phyloP scores from a whole-genome alignment of 2,797 vertebrate genomes.

The Cryptoprocta ferox region DNA sequence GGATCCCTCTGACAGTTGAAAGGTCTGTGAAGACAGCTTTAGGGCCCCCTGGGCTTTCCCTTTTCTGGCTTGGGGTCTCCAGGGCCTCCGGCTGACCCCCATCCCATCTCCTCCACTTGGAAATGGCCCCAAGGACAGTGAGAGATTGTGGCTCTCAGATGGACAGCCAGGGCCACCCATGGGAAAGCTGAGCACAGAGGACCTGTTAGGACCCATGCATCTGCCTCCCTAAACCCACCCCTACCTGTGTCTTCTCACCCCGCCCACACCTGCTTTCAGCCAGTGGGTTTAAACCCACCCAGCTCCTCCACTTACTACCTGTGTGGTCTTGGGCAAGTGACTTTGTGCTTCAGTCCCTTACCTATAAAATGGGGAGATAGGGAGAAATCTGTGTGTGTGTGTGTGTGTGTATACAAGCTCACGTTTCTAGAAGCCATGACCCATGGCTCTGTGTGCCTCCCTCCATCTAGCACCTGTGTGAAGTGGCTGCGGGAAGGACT shows the following conservation, averaged over 20 bases:
- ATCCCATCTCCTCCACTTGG: neutral
- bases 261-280: neutral
- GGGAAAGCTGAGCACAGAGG: neutral
- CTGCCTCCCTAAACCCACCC: neutral
- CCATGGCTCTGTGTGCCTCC: accelerated
- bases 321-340: neutral
- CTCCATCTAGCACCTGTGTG: accelerated
- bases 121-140: neutral
- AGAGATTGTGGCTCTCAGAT: neutral
- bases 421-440: neutral
- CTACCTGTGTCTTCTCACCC: neutral
- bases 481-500: accelerated
- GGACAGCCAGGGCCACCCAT: neutral
- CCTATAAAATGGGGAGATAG: accelerated
- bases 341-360: neutral
- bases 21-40: constrained; percentile 43
- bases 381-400: neutral
- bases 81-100: neutral
- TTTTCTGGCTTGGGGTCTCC: neutral
- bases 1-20: constrained; percentile 1
- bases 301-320: neutral
- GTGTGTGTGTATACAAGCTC: accelerated
- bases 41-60: neutral
- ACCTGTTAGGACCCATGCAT: accelerated
- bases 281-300: neutral